Percentiles rank a stretch among this genome's conserved stretches.
Conservation (phyloP, 92 coral and sea anemone genomes). For the Zoanthus gigantus region DNA sequence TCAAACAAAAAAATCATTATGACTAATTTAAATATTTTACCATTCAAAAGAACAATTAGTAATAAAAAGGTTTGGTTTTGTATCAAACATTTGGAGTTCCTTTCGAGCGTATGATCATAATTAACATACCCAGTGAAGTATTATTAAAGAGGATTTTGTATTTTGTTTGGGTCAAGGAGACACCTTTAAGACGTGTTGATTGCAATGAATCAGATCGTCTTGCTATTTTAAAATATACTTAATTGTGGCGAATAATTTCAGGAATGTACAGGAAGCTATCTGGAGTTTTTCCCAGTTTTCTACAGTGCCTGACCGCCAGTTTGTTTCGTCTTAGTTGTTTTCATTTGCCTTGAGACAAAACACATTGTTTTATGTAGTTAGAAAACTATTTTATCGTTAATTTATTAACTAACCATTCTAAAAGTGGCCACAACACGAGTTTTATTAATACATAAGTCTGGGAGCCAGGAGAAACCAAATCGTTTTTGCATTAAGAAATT, state of each 20-base stretch:
- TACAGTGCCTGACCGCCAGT: background rate
- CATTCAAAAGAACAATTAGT: background rate
- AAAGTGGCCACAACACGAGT: too few relatives aligned
- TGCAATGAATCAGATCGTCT: background rate
- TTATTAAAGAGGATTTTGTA: background rate
- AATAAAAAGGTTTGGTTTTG: too few relatives aligned
- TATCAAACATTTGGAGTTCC: too few relatives aligned
- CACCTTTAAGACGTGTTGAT: background rate
- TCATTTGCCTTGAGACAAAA: too few relatives aligned
- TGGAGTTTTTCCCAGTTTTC: background rate
- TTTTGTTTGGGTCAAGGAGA: background rate
- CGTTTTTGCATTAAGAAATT: too few relatives aligned
- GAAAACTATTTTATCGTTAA: too few relatives aligned
- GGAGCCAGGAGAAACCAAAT: too few relatives aligned
- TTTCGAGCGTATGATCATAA: too few relatives aligned
- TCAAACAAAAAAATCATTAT: background rate
- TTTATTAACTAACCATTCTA: too few relatives aligned
- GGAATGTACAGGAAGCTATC: background rate
- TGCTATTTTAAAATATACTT: background rate
- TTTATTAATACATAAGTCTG: too few relatives aligned
- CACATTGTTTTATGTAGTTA: too few relatives aligned
- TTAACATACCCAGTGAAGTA: background rate
- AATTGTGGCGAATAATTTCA: background rate
- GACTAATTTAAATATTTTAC: background rate
- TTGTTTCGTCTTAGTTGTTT: background rate